Conservation (phyloP, 2,797 vertebrate genomes). For the Stomatorhinus walkeri region DNA sequence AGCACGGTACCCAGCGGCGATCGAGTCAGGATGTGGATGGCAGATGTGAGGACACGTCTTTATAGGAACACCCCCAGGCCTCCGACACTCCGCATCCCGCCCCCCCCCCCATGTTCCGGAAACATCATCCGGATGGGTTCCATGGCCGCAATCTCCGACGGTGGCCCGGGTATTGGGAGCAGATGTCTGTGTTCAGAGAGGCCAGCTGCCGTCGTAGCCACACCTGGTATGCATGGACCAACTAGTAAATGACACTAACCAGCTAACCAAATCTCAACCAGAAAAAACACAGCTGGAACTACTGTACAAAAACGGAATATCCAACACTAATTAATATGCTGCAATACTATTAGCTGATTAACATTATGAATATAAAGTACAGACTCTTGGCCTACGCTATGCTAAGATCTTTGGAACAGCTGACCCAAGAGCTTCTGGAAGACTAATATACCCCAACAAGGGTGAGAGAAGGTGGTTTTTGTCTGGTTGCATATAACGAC, state of each 20-base stretch:
- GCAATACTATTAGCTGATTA: background rate
- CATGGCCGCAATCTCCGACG: background rate
- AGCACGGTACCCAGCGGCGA: background rate
- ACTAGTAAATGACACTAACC: background rate
- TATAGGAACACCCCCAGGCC: background rate
- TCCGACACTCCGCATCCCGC: background rate
- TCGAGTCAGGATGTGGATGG: background rate
- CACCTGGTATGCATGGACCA: background rate
- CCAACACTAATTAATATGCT: background rate
- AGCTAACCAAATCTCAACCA: background rate
- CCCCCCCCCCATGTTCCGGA: background rate
- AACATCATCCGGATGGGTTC: background rate
- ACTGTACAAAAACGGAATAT: background rate
- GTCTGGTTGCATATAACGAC: background rate
- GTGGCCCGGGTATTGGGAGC: background rate
- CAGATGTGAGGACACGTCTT: constrained; percentile 4
- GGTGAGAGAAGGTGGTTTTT: background rate
- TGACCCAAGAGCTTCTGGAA: background rate
- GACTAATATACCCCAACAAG: background rate
- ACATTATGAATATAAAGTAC: background rate
- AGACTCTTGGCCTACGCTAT: background rate
- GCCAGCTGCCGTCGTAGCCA: background rate
- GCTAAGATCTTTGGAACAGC: background rate
- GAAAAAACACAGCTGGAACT: background rate
- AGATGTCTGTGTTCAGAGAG: background rate